Conservation (phyloP, 1,140 invertebrate genomes). For the Drepana arcuata region DNA sequence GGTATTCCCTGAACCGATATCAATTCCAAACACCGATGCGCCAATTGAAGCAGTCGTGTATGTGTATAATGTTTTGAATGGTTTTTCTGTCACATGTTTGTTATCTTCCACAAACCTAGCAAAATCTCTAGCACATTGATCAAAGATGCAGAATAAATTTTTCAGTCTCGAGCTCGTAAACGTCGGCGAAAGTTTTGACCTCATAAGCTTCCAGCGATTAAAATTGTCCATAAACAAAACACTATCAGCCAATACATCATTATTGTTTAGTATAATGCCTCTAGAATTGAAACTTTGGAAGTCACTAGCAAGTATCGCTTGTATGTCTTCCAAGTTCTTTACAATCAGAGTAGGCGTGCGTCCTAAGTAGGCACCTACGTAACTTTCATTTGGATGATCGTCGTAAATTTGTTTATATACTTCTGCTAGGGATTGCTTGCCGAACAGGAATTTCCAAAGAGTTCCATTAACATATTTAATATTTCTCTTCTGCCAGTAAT, state of each 20-base stretch:
- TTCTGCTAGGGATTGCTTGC: slow-evolving; percentile 22
- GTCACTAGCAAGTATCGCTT: slow-evolving; percentile 66
- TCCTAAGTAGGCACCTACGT: slow-evolving; percentile 21
- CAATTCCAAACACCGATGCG: slow-evolving; percentile 24
- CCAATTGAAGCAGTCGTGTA: slow-evolving; percentile 25
- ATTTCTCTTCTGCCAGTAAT: slow-evolving; percentile 33
- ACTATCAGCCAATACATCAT: slow-evolving; percentile 49
- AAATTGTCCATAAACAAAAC: slow-evolving; percentile 49
- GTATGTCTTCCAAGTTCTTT: slow-evolving; percentile 66
- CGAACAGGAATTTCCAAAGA: slow-evolving; percentile 18
- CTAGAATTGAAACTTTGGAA: slow-evolving; percentile 59
- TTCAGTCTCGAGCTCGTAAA: slow-evolving; percentile 60
- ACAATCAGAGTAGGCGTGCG: slow-evolving; percentile 22
- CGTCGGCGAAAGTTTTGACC: slow-evolving; percentile 42
- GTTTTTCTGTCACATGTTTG: slow-evolving; percentile 12
- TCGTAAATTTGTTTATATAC: slow-evolving; percentile 27
- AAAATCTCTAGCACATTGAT: slow-evolving; percentile 29
- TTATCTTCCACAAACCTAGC: slow-evolving; percentile 17
- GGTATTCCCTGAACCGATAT: slow-evolving; percentile 4
- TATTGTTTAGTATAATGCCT: slow-evolving; percentile 29
- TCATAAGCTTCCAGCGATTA: slow-evolving; percentile 47
- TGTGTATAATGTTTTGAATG: slow-evolving; percentile 20
- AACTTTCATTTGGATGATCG: slow-evolving; percentile 10
- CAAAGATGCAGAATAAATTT: slow-evolving; percentile 56
- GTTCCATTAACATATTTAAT: slow-evolving; percentile 19